Conservation (phyloP, 2,113 vertebrate genomes). For the Cygnus atratus region DNA sequence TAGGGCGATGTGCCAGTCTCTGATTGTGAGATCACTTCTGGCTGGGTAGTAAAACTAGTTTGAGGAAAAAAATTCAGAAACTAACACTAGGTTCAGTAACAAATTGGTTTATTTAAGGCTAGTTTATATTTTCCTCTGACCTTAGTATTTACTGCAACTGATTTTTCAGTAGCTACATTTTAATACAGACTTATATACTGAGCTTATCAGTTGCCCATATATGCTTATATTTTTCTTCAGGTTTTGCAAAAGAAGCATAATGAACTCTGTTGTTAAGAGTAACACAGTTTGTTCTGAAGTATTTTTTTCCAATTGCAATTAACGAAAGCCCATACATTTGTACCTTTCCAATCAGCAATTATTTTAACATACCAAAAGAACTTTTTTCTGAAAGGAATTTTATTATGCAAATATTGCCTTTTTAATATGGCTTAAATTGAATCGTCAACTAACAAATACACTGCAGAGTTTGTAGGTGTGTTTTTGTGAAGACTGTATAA, state of each 20-base stretch:
- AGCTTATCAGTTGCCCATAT: background rate
- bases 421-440: background rate
- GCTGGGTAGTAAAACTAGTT: background rate
- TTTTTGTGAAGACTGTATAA: constrained; percentile 38
- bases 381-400: background rate
- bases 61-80: background rate
- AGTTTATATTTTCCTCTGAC: constrained; percentile 8
- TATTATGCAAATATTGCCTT: constrained; percentile 32
- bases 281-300: background rate
- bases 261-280: background rate
- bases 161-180: background rate
- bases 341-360: constrained; percentile 14
- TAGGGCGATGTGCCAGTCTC: background rate
- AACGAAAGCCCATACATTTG: background rate
- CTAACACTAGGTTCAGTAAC: background rate
- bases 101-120: background rate
- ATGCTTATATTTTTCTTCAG: constrained; percentile 28
- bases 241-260: background rate
- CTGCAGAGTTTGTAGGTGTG: constrained; percentile 12
- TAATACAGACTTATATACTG: background rate
- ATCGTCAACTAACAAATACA: background rate
- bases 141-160: background rate
- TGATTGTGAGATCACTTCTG: background rate
- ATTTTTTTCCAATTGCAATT: background rate
- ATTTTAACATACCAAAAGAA: constrained; percentile 24